Percentiles rank a stretch among this genome's conserved stretches.
phyloP scores from a whole-genome alignment of 2,888 invertebrate genomes.

The Netelia inedita region DNA sequence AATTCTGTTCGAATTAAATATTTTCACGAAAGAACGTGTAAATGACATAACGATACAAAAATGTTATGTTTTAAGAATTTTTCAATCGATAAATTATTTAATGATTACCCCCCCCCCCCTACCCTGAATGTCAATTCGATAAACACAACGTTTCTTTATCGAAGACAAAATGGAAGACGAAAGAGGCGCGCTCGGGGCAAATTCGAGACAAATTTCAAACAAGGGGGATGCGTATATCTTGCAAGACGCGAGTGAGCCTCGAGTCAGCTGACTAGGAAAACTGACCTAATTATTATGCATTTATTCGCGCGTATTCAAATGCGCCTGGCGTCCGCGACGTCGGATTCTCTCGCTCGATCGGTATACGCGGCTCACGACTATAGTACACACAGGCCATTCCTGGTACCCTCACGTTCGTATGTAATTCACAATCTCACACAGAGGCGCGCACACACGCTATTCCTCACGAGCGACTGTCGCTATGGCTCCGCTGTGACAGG shows the following conservation, averaged over 20 bases:
- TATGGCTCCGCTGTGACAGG: not conserved
- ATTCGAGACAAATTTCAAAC: slow-evolving; percentile 76
- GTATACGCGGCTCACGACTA: slow-evolving; percentile 39
- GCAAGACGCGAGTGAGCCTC: slow-evolving; percentile 48
- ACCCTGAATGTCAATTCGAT: not conserved
- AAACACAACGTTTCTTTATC: not conserved
- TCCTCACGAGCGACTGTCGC: not conserved
- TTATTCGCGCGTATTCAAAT: slow-evolving; percentile 85
- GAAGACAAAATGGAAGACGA: not conserved
- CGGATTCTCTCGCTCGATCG: slow-evolving; percentile 70
- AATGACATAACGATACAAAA: no score
- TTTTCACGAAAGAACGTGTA: no score
- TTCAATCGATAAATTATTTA: not conserved
- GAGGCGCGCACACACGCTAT: slow-evolving; percentile 1
- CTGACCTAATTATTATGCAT: slow-evolving; percentile 86
- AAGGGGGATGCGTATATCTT: slow-evolving; percentile 68
- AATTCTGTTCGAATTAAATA: no score
- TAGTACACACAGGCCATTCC: slow-evolving; percentile 29
- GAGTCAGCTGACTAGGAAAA: slow-evolving; percentile 84
- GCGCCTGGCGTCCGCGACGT: slow-evolving; percentile 79
- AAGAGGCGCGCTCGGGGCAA: slow-evolving; percentile 57
- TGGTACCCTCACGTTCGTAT: slow-evolving; percentile 2
- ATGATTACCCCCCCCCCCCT: not conserved
- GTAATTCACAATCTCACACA: not conserved
- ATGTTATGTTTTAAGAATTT: no score